Conservation (phyloP, 2,888 invertebrate species). For the Agelastica alni region DNA sequence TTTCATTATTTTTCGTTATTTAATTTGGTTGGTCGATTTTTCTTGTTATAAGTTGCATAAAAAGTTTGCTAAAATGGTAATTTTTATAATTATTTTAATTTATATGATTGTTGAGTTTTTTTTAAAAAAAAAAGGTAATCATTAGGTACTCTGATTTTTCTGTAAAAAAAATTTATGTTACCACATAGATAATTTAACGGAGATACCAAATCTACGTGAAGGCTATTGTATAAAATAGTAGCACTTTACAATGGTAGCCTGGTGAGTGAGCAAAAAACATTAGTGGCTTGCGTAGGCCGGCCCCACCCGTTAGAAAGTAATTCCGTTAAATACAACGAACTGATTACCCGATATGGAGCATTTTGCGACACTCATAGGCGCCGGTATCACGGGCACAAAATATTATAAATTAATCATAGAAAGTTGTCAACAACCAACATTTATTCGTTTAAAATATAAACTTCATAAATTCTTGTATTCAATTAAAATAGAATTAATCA, state of each 20-base stretch:
- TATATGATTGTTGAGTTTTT: too few relatives aligned
- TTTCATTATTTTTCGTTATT: too few relatives aligned
- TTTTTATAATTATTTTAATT: too few relatives aligned
- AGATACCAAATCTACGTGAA: conserved; percentile 42
- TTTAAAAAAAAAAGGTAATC: background rate
- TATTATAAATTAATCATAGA: too few relatives aligned
- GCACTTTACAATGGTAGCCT: conserved; percentile 43
- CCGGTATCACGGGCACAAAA: conserved; percentile 4
- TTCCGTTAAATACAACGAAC: conserved; percentile 43
- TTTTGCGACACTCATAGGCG: conserved; percentile 25
- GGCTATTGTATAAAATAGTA: conserved; percentile 47
- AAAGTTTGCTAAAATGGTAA: too few relatives aligned
- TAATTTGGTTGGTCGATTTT: too few relatives aligned
- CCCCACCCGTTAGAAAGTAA: conserved; percentile 52
- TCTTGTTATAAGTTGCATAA: too few relatives aligned
- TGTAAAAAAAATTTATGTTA: conserved; percentile 29
- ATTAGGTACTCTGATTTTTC: background rate
- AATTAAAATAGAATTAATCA: too few relatives aligned
- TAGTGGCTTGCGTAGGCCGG: conserved; percentile 50
- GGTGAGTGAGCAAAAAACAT: conserved; percentile 43
- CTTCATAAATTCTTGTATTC: too few relatives aligned
- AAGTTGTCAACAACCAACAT: too few relatives aligned
- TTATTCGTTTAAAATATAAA: too few relatives aligned
- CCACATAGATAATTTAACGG: conserved; percentile 37
- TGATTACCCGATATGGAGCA: conserved; percentile 34